These are phyloP conservation scores for Epinephelus awoara DNA, from an alignment of 2,797 vertebrate genomes.

Conservation along the genomic window DNA sequence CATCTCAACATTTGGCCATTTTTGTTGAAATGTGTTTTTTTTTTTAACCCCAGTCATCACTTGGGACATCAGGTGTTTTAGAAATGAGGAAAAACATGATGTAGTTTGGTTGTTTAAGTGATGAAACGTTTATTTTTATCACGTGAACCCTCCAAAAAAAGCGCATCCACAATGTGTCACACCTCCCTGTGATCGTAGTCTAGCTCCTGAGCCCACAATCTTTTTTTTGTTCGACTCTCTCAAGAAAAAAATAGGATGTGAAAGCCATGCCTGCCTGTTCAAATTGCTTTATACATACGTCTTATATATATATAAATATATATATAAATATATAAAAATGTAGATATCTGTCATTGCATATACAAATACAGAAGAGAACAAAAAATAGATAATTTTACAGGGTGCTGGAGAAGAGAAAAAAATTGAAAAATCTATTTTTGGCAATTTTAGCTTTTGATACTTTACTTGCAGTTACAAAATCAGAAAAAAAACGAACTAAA, in stretches of 20 bases:
- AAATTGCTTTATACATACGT: constrained; percentile 99
- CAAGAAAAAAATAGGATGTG: constrained; percentile 98
- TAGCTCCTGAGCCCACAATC: constrained; percentile 74
- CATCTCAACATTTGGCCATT: constrained; percentile 57
- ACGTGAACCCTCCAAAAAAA: constrained; percentile 54
- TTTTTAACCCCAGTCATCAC: constrained; percentile 22
- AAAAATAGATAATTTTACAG: constrained; percentile 99
- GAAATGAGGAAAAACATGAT: constrained; percentile 6
- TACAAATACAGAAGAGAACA: constrained; percentile 94
- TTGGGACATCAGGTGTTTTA: constrained; percentile 37
- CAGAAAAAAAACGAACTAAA: constrained; percentile 84
- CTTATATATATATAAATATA: constrained; percentile 85
- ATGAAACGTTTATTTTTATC: constrained; percentile 41
- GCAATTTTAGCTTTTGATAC: constrained; percentile 99
- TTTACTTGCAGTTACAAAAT: constrained; percentile 96
- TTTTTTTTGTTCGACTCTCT: constrained; percentile 91
- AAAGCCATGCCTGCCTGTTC: constrained; percentile 99
- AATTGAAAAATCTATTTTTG: constrained; percentile 94
- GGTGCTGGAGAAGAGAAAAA: constrained; percentile 98
- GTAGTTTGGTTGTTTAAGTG: constrained; percentile 29
- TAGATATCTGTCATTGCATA: constrained; percentile 99
- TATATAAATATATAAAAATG: constrained; percentile 90
- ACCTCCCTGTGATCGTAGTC: constrained; percentile 67
- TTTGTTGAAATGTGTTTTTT: constrained; percentile 10
- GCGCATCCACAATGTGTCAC: constrained; percentile 88